These are phyloP conservation scores for Anas acuta DNA, from an alignment of 2,797 vertebrate genomes.

Conservation along the genomic window DNA sequence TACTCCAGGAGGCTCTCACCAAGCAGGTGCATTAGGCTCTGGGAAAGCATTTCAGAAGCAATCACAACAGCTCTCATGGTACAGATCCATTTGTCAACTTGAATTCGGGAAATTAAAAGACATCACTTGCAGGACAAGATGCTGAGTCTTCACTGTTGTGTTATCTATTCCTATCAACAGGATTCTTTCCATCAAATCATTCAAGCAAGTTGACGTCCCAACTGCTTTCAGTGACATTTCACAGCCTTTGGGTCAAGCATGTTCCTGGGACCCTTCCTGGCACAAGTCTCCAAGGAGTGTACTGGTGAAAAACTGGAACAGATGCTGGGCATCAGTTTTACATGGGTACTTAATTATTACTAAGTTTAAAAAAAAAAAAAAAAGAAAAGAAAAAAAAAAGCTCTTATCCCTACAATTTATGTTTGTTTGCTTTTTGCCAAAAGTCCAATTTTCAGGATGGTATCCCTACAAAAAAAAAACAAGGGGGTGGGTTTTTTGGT, in stretches of 20 bases:
- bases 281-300: neutral
- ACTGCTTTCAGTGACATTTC: neutral
- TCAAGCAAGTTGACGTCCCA: neutral
- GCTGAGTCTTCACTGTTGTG: neutral
- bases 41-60: neutral
- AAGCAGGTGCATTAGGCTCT: neutral
- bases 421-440: too few relatives aligned
- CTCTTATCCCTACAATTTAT: neutral
- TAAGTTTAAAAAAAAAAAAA: too few relatives aligned
- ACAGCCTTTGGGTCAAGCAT: fast-evolving
- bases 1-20: neutral
- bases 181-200: neutral
- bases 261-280: neutral
- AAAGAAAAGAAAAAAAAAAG: too few relatives aligned
- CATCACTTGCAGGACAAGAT: neutral
- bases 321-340: neutral
- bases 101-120: neutral
- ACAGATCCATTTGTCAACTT: neutral
- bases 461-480: fast-evolving
- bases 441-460: neutral
- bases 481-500: neutral
- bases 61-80: neutral
- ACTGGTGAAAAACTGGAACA: neutral
- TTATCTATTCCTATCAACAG: neutral
- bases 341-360: too few relatives aligned